A percentile compares a stretch with the other conserved stretches of the same genome.
phyloP scores from a whole-genome alignment of 2,888 invertebrate species.

The Psylliodes chrysocephalus region DNA sequence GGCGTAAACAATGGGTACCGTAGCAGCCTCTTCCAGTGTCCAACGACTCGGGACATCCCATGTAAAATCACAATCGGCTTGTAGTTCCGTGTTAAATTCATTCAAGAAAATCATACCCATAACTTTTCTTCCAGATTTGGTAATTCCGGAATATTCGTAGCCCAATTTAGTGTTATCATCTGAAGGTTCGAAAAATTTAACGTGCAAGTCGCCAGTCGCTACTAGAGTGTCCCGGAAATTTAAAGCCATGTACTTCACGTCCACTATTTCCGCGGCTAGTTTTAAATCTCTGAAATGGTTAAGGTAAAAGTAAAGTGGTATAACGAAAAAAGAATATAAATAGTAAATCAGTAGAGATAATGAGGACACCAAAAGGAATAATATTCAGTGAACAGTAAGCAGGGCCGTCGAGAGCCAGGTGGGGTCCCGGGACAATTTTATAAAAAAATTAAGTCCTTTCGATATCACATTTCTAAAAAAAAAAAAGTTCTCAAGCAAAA shows the following conservation, averaged over 20 bases:
- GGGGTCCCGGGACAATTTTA: too few relatives aligned
- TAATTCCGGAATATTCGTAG: constrained; percentile 11
- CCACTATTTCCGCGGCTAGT: constrained; percentile 22
- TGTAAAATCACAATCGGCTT: constrained; percentile 63
- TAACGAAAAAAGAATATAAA: too few relatives aligned
- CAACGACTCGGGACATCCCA: constrained; percentile 68
- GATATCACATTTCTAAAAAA: too few relatives aligned
- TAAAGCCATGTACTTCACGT: constrained; percentile 84
- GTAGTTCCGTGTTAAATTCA: constrained; percentile 55
- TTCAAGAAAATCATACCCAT: not conserved
- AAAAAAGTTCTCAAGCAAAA: too few relatives aligned
- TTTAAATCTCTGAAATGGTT: constrained; percentile 64
- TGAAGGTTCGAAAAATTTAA: constrained; percentile 67
- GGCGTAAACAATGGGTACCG: constrained; percentile 72
- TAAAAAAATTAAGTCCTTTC: too few relatives aligned
- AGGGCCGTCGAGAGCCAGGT: too few relatives aligned
- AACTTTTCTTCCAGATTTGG: constrained; percentile 21
- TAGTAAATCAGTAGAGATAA: too few relatives aligned
- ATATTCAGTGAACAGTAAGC: too few relatives aligned
- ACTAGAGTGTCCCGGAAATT: constrained; percentile 98
- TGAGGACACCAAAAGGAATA: too few relatives aligned
- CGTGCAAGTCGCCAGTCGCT: constrained; percentile 91
- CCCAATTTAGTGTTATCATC: not conserved
- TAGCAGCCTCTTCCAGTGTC: constrained; percentile 73
- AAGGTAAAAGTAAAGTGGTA: too few relatives aligned